phyloP scores from a whole-genome alignment of 2,113 vertebrate genomes.

The Forbesichthys papilliferus region DNA sequence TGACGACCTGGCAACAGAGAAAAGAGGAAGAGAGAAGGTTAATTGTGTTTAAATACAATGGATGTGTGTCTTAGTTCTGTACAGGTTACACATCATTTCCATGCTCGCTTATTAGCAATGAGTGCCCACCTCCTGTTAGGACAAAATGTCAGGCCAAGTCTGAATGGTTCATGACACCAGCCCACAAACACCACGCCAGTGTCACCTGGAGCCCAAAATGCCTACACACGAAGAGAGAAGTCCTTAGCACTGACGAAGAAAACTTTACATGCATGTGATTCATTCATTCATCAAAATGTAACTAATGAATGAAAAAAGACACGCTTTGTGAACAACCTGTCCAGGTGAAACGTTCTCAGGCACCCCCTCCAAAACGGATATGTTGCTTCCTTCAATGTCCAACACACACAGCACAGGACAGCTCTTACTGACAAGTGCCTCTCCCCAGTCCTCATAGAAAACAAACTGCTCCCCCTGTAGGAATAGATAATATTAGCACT shows the following conservation, averaged over 20 bases:
- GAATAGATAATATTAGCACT: conserved; percentile 10
- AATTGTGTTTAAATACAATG: background rate
- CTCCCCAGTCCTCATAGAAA: conserved; percentile 91
- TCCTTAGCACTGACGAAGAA: background rate
- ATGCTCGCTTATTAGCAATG: background rate
- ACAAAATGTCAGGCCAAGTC: conserved; percentile 85
- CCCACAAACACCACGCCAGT: conserved; percentile 89
- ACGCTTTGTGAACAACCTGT: conserved; percentile 77
- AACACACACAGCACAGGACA: conserved; percentile 85
- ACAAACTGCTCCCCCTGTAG: conserved; percentile 85
- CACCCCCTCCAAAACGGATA: conserved; percentile 86
- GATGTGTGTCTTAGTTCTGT: background rate
- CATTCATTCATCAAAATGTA: background rate
- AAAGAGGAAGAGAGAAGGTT: background rate
- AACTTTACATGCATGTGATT: background rate
- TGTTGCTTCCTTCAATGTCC: conserved; percentile 84
- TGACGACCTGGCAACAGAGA: conserved; percentile 77
- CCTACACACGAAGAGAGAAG: conserved; percentile 68
- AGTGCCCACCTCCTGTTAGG: conserved; percentile 86
- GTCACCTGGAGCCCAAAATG: conserved; percentile 91
- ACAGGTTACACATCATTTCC: background rate
- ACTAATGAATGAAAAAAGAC: background rate
- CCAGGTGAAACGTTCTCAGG: conserved; percentile 89
- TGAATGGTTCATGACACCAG: conserved; percentile 91
- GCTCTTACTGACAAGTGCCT: conserved; percentile 81